Conservation (phyloP, 1,140 invertebrate genomes). For the Drosophila triauraria region DNA sequence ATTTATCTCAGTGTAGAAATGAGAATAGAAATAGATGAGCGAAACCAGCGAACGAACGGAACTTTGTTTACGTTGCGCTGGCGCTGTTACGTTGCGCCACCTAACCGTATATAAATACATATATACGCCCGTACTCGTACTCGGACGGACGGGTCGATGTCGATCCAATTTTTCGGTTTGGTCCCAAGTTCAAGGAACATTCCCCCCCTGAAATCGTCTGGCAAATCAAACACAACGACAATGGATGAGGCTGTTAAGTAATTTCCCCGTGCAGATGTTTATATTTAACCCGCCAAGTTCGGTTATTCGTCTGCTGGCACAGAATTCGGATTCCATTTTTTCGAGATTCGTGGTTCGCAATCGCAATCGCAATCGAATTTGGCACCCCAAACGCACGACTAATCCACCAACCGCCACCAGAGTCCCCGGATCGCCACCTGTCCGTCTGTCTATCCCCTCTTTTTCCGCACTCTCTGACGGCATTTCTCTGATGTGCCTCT, state of each 20-base stretch:
- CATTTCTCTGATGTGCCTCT: slow-evolving; percentile 21
- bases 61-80: slow-evolving; percentile 51
- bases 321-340: slow-evolving; percentile 60
- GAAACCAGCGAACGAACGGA: slow-evolving; percentile 9
- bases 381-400: slow-evolving; percentile 66
- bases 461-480: slow-evolving; percentile 5
- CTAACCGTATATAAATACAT: slow-evolving; percentile 22
- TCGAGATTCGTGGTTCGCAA: slow-evolving; percentile 13
- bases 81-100: slow-evolving; percentile 32
- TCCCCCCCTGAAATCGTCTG: slow-evolving; percentile 34
- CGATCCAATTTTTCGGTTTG: slow-evolving; percentile 40
- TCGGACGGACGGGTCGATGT: slow-evolving; percentile 10
- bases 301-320: slow-evolving; percentile 30
- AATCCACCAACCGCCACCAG: slow-evolving; percentile 59
- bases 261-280: slow-evolving; percentile 43
- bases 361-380: slow-evolving; percentile 39
- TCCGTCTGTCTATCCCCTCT: slow-evolving; percentile 20
- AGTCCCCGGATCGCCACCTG: slow-evolving; percentile 57
- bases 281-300: slow-evolving; percentile 17
- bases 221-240: slow-evolving; percentile 39
- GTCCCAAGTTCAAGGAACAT: slow-evolving; percentile 41
- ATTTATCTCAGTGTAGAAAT: slow-evolving; percentile 5
- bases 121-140: slow-evolving; percentile 6
- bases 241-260: slow-evolving; percentile 42
- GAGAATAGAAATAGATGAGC: slow-evolving; percentile 24